Base-by-base conservation (phyloP, 2,113 vertebrate genomes). In the Bos taurus region DNA sequence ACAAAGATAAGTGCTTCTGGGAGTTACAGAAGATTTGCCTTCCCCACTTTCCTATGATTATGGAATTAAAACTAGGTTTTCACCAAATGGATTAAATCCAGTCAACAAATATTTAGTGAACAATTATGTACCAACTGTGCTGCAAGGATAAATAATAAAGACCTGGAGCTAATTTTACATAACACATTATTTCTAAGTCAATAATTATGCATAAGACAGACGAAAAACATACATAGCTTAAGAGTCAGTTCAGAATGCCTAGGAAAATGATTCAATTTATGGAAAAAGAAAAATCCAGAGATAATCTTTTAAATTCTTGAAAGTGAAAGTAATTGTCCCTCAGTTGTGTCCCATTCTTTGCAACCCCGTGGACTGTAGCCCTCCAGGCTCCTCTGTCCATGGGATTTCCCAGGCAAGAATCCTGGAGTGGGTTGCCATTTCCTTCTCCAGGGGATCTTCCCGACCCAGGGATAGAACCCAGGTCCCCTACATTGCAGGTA, bases 41-140 rank as follows among this genome's bases (percentile, higher is more conserved):
- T 36, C 21, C 46, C n/a, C 21, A 23, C 2, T 30, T 48, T 28
- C 30, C 13, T 36, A 50, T 48, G 54, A 56, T 56, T 67, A 40
- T 92, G 26, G 2, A 50, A 90, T 56, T 54, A 48, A 92, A 95
- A 94, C 9, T 50, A 85, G 26, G 60, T 90, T 81, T 85, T 60
- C 30, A 54, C 25, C 48, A 77, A 77, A 40, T 56, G 12, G 95
- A 92, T 92, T 54, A 43, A 67, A 83, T 57, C 15, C 62, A 81
- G 7, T 60, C 30, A 93, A 64, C 6, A 93, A 50, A 81, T 43
- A 52, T 33, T 89, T 71, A 50, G 36, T 67, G 74, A 90, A 67
- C 12, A 95, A 2, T 62, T 83, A 86, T 71, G 30, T 60, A 36
- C 14, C 57, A 83, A 52, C 3, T 46, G 25, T 46, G 62, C 13